Percentiles rank a stretch among this genome's conserved stretches.
Conservation (phyloP, 2,113 vertebrate species). For the Apteryx mantelli region DNA sequence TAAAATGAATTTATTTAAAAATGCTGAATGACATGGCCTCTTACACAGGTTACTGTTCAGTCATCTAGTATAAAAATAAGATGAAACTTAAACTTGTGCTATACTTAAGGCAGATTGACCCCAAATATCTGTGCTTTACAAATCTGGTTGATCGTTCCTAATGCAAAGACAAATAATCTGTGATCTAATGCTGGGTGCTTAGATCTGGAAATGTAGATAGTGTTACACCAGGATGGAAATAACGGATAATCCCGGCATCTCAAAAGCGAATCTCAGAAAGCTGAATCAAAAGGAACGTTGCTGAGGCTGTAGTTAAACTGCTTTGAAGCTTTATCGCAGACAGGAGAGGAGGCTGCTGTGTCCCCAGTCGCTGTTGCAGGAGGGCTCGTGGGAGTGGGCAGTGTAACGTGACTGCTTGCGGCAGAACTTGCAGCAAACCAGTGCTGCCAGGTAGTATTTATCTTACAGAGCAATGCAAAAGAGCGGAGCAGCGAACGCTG, state of each 20-base stretch:
- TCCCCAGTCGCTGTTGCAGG: neutral
- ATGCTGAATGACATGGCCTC: neutral
- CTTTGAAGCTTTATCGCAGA: neutral
- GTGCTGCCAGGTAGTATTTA: neutral
- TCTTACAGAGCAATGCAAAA: neutral
- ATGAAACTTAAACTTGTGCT: neutral
- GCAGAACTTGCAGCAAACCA: neutral
- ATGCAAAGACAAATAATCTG: neutral
- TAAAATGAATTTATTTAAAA: neutral
- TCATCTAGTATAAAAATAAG: neutral
- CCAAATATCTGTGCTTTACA: neutral
- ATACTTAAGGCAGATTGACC: neutral
- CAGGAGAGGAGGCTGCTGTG: neutral
- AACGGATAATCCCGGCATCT: neutral
- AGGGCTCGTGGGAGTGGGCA: neutral
- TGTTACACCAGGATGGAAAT: neutral
- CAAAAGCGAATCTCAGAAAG: neutral
- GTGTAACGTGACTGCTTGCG: neutral
- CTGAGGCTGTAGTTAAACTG: neutral
- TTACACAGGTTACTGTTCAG: neutral
- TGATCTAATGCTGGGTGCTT: neutral
- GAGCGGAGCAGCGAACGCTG: neutral
- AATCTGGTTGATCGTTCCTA: neutral
- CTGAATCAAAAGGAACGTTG: neutral
- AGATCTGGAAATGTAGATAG: neutral